Evolutionary conservation across 2,888 invertebrate species (phyloP), one percentile per base, ranked within the genome.

Genomic region (Tupiocoris notatus): DNA sequence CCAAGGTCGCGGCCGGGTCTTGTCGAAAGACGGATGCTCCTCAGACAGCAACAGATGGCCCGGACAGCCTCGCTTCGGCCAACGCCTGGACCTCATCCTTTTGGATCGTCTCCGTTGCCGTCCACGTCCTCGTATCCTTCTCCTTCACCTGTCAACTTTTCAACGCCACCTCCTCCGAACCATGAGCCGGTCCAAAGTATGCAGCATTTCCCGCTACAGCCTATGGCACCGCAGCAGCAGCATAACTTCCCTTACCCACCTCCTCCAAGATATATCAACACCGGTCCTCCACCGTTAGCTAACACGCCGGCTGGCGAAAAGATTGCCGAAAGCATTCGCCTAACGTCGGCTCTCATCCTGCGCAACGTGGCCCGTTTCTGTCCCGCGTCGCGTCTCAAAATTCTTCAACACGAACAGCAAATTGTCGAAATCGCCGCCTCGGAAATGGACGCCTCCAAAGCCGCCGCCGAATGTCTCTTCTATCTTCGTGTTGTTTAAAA

Each of bases 251-350:
- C 61, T 17, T 70, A 59, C 61, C 23, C n/a, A 1, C 23, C 1
- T 1, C 58, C 22, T 39, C 73, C 73, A 1, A 73, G 62, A 22
- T 62, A 63, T 39, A n/a, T n/a, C n/a, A 62, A 73, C 23, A 9
- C 20, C 3, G 73, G 73, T 1, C 73, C 73, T 0, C 73, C 73
- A 1, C 73, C 73, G 1, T 6, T 73, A 1, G 73, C 73, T 17
- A 73, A 62, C 54, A 73, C 73, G 21, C 73, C 39, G 1, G 75
- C 65, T 2, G 75, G 65, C 16, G 75, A 75, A 6, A 25, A 58
- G 58, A 66, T 75, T 12, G 65, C 75, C 18, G 65, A 75, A 65
- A 75, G 75, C 65, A 39, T 75, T 24, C 75, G 75, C 17, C 58
- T 75, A 9, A 75, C 75, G 0, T 64, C 75, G 1, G 75, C 75